phyloP scores from a whole-genome alignment of 2,113 vertebrate species.

The Struthidea cinerea region DNA sequence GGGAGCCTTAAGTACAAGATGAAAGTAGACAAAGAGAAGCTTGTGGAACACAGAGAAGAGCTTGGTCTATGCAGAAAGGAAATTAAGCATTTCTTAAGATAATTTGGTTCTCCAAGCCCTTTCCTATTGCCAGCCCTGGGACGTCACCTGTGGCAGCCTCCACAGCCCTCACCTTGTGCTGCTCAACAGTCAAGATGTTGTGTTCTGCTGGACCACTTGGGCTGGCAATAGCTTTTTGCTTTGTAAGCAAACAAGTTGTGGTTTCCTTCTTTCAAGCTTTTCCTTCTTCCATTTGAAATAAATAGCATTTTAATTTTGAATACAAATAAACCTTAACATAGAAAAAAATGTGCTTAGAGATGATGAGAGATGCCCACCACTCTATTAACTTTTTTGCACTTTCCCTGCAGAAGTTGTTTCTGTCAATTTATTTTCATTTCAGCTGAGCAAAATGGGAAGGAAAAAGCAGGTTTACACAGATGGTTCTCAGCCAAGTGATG shows the following conservation, averaged over 20 bases:
- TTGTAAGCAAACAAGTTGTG: background rate
- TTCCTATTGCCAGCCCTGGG: background rate
- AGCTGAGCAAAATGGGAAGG: conserved; percentile 27
- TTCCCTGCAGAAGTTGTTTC: conserved; percentile 34
- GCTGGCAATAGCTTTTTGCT: background rate
- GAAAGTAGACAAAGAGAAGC: background rate
- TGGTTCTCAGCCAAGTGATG: conserved; percentile 56
- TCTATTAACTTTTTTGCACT: background rate
- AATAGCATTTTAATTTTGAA: background rate
- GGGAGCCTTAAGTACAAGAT: background rate
- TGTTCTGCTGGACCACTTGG: background rate
- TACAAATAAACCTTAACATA: background rate
- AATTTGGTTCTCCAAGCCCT: background rate
- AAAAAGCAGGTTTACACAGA: conserved; percentile 55
- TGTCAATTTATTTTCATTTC: conserved; percentile 49
- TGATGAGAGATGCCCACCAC: background rate
- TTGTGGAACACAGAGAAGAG: background rate
- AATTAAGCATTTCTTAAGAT: background rate
- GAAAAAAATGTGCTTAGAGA: background rate
- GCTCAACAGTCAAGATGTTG: background rate
- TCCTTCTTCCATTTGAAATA: conserved; percentile 1
- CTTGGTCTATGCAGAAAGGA: background rate
- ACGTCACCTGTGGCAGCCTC: background rate
- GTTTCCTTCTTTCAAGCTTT: background rate
- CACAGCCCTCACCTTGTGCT: background rate